A percentile compares a stretch with the other conserved stretches of the same genome.
Conservation (phyloP, 2,797 vertebrate species). For the Acanthiza pusilla region DNA sequence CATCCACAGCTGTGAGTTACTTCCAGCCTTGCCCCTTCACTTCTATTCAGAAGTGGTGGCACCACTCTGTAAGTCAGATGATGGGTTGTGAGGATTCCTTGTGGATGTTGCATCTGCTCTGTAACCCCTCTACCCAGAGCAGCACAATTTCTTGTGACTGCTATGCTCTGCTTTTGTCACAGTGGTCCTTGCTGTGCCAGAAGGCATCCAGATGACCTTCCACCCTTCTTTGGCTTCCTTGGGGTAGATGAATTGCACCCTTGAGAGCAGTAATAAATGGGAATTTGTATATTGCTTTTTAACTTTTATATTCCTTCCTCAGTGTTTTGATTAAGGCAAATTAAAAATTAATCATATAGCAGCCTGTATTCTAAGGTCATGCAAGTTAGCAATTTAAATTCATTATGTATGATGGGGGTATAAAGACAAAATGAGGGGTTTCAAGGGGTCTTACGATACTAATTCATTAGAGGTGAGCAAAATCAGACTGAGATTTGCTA, state of each 20-base stretch:
- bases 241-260: not conserved
- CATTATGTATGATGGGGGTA: not conserved
- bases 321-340: not conserved
- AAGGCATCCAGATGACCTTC: not conserved
- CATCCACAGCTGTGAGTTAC: not conserved
- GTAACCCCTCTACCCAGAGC: not conserved
- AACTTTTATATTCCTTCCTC: not conserved
- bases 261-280: not conserved
- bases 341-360: not conserved
- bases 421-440: not conserved
- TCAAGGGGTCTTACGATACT: not conserved
- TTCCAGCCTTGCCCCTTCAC: not conserved
- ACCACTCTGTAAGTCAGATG: rapidly evolving
- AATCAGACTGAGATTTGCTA: not conserved
- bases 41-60: not conserved
- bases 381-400: not conserved
- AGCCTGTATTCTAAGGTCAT: not conserved
- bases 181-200: not conserved
- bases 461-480: not conserved
- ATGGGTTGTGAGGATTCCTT: not conserved
- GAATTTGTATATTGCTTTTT: not conserved
- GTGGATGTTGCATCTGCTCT: not conserved
- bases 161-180: not conserved
- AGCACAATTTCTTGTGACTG: not conserved
- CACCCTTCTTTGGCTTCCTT: not conserved